Evolutionary conservation across 2,113 vertebrate genomes (phyloP), one percentile per base, ranked within the genome.

Genomic region (Oreochromis aureus): DNA sequence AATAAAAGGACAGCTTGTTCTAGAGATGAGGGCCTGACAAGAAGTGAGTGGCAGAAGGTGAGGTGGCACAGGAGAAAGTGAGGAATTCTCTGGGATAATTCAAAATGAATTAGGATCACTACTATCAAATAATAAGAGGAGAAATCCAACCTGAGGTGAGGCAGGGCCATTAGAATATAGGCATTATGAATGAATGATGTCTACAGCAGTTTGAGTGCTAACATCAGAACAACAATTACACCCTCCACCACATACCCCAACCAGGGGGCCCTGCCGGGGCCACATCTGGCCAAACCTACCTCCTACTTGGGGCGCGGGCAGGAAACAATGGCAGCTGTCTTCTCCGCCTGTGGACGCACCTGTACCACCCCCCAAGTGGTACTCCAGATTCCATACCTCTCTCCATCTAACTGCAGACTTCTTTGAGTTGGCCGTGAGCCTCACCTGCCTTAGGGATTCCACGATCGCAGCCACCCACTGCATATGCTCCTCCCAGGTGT

Each of bases 1-100:
- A 90, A 88, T 93, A 90, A 93, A 55, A 88, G 61, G 63, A 89
- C 78, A 85, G 86, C 80, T 84, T 91, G 81, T 93, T 94, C 91
- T 81, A 90, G 88, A 88, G 81, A 71, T 58, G 51, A 86, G 15
- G n/a, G 69, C 73, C 59, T 86, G 30, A 87, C 36, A 83, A 56
- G 44, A 80, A 48, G 41, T 84, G 46, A 55, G 19, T 24, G 16
- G 58, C 19, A 73, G 76, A 76, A 56, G 18, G 53, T 55, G 39
- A 69, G 36, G 39, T 76, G 19, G 8, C 7, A 41, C 11, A 19
- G 36, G 83, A 13, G 19, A 22, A 48, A 76, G 39, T 3, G 30
- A 84, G 63, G 48, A 44, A 53, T 76, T 32, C 13, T 24, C 10
- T 8, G 7, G 13, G 44, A 55, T 32, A 34, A 63, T 81, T 86